Evolutionary conservation across 1,140 invertebrate genomes (phyloP).

Genomic region (Ectropis grisescens): DNA sequence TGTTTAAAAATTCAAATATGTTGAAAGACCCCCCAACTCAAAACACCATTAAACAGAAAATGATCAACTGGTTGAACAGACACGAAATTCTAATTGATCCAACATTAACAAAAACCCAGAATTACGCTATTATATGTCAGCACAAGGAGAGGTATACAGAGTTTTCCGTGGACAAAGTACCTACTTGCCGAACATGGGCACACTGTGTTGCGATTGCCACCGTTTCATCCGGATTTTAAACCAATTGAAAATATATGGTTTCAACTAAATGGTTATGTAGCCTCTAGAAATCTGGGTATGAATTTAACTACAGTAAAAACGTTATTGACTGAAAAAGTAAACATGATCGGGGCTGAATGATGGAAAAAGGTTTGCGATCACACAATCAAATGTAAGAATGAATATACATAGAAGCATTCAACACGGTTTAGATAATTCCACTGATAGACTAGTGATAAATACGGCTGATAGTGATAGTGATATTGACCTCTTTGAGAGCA

Average conservation of each 20-base stretch:
- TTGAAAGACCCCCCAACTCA: slow-evolving; percentile 5
- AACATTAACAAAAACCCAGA: slow-evolving; percentile 8
- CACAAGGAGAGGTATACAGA: slow-evolving; percentile 8
- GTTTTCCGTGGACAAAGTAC: slow-evolving; percentile 6
- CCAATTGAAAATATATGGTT: slow-evolving; percentile 11
- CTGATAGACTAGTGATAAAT: slow-evolving; percentile 7
- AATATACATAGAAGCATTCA: slow-evolving; percentile 1
- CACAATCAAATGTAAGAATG: slow-evolving; percentile 10
- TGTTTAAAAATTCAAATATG: too few species aligned
- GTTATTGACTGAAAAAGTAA: slow-evolving; percentile 11
- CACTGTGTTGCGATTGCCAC: slow-evolving; percentile 10
- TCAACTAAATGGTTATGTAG: slow-evolving; percentile 8
- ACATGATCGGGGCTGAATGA: slow-evolving; percentile 10
- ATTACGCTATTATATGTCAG: slow-evolving; percentile 7
- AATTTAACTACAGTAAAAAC: slow-evolving; percentile 11
- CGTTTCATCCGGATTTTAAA: slow-evolving; percentile 9
- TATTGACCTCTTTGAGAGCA: slow-evolving; percentile 5
- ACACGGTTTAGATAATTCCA: slow-evolving; percentile 6
- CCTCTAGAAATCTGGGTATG: slow-evolving; percentile 10
- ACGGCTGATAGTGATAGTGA: slow-evolving; percentile 9
- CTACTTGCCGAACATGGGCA: slow-evolving; percentile 4
- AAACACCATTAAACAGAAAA: slow-evolving; percentile 11
- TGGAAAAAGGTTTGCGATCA: slow-evolving; percentile 15
- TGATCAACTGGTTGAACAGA: slow-evolving; percentile 4
- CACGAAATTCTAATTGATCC: slow-evolving; percentile 7